Evolutionary conservation across 2,797 vertebrate genomes (phyloP).

Genomic region (Tapera naevia): DNA sequence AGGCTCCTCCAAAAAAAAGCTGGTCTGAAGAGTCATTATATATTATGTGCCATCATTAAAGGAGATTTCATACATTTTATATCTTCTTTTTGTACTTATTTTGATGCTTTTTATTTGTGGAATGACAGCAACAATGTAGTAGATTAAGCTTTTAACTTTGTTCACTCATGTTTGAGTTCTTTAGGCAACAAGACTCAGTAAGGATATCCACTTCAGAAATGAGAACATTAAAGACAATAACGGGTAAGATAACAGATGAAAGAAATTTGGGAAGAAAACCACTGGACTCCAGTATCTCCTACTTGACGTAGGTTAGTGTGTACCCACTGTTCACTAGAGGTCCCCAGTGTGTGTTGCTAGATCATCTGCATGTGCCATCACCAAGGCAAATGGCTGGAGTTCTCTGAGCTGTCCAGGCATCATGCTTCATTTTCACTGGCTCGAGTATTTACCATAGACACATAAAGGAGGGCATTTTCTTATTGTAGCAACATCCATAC

Average conservation of each 20-base stretch:
- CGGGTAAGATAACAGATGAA: background rate
- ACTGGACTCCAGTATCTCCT: background rate
- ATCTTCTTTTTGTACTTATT: background rate
- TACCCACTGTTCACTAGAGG: background rate
- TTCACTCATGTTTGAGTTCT: background rate
- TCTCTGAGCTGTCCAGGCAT: background rate
- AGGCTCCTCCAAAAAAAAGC: background rate
- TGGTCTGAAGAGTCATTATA: background rate
- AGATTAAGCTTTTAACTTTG: background rate
- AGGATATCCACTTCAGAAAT: background rate
- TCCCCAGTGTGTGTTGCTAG: background rate
- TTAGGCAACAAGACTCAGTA: background rate
- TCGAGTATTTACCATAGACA: background rate
- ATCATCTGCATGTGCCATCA: no score
- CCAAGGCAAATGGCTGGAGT: background rate
- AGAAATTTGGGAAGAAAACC: background rate
- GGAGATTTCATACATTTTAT: background rate
- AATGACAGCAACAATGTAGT: background rate
- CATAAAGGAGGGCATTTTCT: background rate
- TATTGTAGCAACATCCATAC: background rate
- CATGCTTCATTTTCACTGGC: background rate
- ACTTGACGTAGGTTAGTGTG: background rate
- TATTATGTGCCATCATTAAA: fast-evolving
- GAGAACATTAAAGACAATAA: background rate
- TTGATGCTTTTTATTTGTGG: background rate